These are phyloP conservation scores for Podocnemis expansa DNA, from an alignment of 2,113 vertebrate genomes.

Conservation along the genomic window DNA sequence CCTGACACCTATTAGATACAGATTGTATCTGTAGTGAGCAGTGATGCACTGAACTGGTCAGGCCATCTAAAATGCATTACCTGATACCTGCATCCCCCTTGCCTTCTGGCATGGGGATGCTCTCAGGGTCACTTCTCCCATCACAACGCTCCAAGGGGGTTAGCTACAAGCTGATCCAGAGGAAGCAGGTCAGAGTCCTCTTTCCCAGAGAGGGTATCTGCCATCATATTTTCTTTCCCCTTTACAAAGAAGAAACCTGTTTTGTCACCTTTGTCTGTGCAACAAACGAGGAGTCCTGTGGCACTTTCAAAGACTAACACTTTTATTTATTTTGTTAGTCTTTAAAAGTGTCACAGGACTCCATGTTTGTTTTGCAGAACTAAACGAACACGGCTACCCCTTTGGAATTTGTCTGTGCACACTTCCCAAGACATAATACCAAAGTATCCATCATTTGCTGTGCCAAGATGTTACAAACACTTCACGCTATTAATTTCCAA, in stretches of 20 bases:
- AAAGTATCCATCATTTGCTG: neutral
- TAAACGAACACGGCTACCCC: no score
- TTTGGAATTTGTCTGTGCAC: neutral
- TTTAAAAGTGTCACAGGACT: no score
- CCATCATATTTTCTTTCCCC: neutral
- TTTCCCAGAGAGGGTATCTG: neutral
- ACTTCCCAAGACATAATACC: neutral
- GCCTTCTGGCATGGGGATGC: neutral
- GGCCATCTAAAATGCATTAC: neutral
- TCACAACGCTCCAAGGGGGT: neutral
- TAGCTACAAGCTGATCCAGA: neutral
- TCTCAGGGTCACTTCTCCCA: neutral
- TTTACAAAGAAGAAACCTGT: neutral
- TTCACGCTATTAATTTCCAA: neutral
- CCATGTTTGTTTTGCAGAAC: no score
- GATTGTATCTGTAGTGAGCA: neutral
- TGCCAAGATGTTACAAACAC: neutral
- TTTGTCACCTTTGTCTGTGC: neutral
- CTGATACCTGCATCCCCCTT: neutral
- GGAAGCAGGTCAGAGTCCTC: neutral
- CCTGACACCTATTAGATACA: neutral
- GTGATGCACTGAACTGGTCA: neutral
- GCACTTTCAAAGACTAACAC: no score
- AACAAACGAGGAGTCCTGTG: no score
- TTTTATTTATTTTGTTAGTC: no score